Percentiles rank a stretch among this genome's conserved stretches.
phyloP scores from a whole-genome alignment of 2,113 vertebrate species.

The Rhagologus leucostigma region DNA sequence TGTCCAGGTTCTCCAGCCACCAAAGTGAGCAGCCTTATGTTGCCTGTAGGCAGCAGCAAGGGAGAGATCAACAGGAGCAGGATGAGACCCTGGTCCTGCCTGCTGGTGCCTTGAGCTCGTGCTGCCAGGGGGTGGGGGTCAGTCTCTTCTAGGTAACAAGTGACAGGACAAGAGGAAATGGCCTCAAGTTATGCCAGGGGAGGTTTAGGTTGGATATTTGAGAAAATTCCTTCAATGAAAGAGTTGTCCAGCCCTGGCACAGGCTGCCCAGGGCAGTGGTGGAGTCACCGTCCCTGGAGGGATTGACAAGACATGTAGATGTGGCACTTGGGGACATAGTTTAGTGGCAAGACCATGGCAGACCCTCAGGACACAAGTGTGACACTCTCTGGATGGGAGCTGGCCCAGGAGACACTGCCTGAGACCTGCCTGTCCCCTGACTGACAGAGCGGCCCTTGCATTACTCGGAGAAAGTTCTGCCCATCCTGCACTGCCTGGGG shows the following conservation, averaged over 20 bases:
- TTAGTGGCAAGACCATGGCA: background rate
- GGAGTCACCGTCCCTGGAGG: background rate
- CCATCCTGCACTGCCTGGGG: slow-evolving; percentile 85
- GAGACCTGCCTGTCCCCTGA: background rate
- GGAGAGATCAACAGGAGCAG: background rate
- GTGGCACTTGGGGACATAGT: background rate
- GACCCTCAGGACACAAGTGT: background rate
- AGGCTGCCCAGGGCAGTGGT: background rate
- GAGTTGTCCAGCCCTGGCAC: background rate
- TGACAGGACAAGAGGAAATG: background rate
- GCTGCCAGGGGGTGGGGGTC: background rate
- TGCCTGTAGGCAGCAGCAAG: background rate
- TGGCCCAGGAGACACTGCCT: background rate
- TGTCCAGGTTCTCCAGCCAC: no score
- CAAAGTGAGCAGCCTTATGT: background rate
- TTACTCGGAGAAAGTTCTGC: slow-evolving; percentile 87
- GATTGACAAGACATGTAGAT: background rate
- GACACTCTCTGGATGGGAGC: background rate
- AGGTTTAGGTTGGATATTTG: background rate
- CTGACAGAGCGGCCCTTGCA: slow-evolving; percentile 87
- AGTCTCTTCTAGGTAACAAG: background rate
- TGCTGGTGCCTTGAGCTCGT: background rate
- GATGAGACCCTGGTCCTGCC: background rate
- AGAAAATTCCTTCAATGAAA: background rate
- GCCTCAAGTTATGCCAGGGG: background rate